These are phyloP conservation scores for Tenthredo mesomela DNA, from an alignment of 2,888 invertebrate genomes.

Conservation along the genomic window DNA sequence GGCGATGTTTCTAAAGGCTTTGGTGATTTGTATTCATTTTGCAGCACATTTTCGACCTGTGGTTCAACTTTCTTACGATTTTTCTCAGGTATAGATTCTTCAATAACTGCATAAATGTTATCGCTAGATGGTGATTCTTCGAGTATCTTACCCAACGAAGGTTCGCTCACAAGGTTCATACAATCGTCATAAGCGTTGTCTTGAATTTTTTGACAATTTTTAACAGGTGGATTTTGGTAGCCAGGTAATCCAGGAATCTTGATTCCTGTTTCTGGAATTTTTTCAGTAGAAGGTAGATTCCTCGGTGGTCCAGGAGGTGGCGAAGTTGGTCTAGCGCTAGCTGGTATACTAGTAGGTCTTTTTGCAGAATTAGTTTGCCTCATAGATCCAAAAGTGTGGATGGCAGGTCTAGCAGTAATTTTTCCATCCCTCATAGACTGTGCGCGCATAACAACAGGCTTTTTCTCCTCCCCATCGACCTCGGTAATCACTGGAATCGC, in stretches of 20 bases:
- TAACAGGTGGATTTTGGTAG: conserved; percentile 81
- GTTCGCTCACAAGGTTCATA: conserved; percentile 82
- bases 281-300: conserved; percentile 76
- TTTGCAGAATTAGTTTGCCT: conserved; percentile 84
- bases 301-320: conserved; percentile 86
- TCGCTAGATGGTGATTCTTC: conserved; percentile 83
- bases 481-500: conserved; percentile 82
- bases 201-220: conserved; percentile 72
- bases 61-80: conserved; percentile 61
- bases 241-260: conserved; percentile 79
- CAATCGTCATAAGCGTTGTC: conserved; percentile 88
- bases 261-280: conserved; percentile 61
- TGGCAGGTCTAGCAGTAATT: conserved; percentile 80
- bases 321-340: conserved; percentile 85
- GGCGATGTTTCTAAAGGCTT: conserved; percentile 80
- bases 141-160: conserved; percentile 82
- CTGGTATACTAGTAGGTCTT: conserved; percentile 87
- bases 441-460: conserved; percentile 85
- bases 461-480: conserved; percentile 80
- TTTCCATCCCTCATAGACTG: conserved; percentile 88
- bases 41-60: conserved; percentile 67
- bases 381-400: conserved; percentile 92
- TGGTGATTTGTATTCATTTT: conserved; percentile 77
- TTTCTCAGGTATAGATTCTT: conserved; percentile 84
- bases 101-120: conserved; percentile 93